phyloP scores from a whole-genome alignment of 1,140 invertebrate genomes.

The Theocolax elegans region DNA sequence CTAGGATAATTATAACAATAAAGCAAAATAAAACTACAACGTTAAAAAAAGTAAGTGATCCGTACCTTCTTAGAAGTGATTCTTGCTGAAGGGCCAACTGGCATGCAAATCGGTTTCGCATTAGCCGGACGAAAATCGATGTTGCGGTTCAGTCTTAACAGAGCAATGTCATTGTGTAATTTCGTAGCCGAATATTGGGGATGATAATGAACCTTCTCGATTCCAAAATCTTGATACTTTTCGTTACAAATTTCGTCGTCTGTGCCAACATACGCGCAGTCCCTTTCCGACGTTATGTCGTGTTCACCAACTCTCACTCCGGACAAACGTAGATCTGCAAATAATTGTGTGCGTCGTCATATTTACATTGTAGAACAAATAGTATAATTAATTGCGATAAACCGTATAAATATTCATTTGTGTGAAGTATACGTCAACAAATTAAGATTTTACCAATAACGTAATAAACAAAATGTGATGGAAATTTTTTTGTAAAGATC shows the following conservation, averaged over 20 bases:
- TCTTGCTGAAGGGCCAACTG: constrained; percentile 57
- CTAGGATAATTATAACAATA: too few relatives aligned
- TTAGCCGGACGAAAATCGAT: constrained; percentile 67
- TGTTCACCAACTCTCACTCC: constrained; percentile 75
- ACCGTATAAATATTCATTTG: too few relatives aligned
- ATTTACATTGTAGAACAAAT: too few relatives aligned
- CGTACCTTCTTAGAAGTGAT: constrained; percentile 48
- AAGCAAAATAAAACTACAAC: too few relatives aligned
- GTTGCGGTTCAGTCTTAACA: constrained; percentile 69
- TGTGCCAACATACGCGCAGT: constrained; percentile 69
- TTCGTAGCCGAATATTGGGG: constrained; percentile 64
- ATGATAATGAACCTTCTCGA: constrained; percentile 70
- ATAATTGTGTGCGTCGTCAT: too few relatives aligned
- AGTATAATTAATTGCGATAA: too few relatives aligned
- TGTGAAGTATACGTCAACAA: too few relatives aligned
- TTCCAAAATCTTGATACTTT: constrained; percentile 70
- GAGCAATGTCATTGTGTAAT: constrained; percentile 72
- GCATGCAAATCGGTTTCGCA: constrained; percentile 71
- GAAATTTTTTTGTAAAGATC: too few relatives aligned
- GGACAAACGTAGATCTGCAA: constrained; percentile 34
- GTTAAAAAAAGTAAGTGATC: not conserved
- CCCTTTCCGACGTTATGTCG: constrained; percentile 67
- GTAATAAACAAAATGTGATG: too few relatives aligned
- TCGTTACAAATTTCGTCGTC: constrained; percentile 67
- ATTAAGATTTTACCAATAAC: too few relatives aligned